Base-by-base conservation (phyloP, 1,140 invertebrate species). In the Hylyphantes graminicola region DNA sequence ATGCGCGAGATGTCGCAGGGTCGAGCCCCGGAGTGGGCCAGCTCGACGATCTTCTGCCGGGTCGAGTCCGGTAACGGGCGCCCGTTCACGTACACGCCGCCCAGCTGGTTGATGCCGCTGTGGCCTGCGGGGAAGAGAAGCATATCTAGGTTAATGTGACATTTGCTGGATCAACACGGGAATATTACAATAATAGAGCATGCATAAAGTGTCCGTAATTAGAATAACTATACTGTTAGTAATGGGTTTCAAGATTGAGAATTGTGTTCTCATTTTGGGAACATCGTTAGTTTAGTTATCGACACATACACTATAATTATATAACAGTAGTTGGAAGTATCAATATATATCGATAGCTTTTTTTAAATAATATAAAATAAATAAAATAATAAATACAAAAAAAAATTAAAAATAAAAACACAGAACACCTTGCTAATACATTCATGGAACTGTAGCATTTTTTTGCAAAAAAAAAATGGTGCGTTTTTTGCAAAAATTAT, bases 1-100 rank as follows among this genome's bases (percentile, higher is more conserved):
- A 98, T 97, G 64, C 97, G 93, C 55, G 97, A 97, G 88, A 99
- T 99, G 91, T 99, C 98, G 91, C 98, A 99, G 6, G 98, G 97
- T 86, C 98, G 90, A 9, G 97, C 97, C 6, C 97, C 97, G 8
- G 96, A 96, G 90, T 98, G 96, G 19, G 97, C 97, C 89, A 99
- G 91, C 90, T 99, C 97, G 85, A 99, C 97, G 88, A 99, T 99
- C 92, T 97, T 88, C 50, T 98, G 96, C 68, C 97, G 92, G 61
- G 97, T 98, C 72, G 95, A 95, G 90, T 98, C 97, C n/a, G 97
- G 97, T 87, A 99, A 92, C 65, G 97, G 97, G 87, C 97, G 92
- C 63, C 97, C 97, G 90, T 97, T 97, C 89, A 99, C 96, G 92
- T 98, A 99, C 75, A 97, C 96, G 87, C 97, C 97, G 86, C 97